Evolutionary conservation across 2,888 invertebrate species (phyloP), one percentile per base, ranked within the genome.

Genomic region (Sepiola atlantica): DNA sequence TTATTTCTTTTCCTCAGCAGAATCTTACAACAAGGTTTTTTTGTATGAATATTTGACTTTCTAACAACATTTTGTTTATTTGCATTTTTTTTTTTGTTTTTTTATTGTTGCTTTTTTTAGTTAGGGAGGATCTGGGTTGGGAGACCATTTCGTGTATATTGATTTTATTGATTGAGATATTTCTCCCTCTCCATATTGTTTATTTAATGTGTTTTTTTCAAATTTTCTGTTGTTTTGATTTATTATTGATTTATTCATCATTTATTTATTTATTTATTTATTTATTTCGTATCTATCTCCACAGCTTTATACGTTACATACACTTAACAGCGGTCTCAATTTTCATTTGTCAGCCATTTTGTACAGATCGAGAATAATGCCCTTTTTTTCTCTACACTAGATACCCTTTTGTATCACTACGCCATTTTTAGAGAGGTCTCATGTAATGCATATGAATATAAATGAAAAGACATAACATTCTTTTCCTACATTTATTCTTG

Each of bases 381-480:
- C n/a, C 45, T 45, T 45, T 77, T 77, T 14, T n/a, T 14, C 77
- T 77, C 14, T 77, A 77, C 32, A 77, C 77, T 77, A 4, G n/a
- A 77, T 77, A 32, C 77, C n/a, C 77, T 77, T 45, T 77, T 77
- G 77, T 77, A 77, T 77, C 10, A n/a, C 10, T 77, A 14, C 32
- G 14, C 32, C 16, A n/a, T 77, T n/a, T n/a, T n/a, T n/a, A 12
- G n/a, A 16, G 4, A 1, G n/a, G 18, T 45, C 45, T 45, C 45
- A 45, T 8, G 45, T 0, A 21, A 77, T 32, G 32, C n/a, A 77
- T 32, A 77, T 77, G 16, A 77, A 77, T 77, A 18, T n/a, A 77
- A 77, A 77, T 77, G 77, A 77, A 77, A n/a, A 77, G 77, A 77
- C 28, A 77, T 77, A 77, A n/a, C 77, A 77, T 77, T 77, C 77